Percentiles rank a stretch among this genome's conserved stretches.
Evolutionary conservation across 2,113 vertebrate genomes (phyloP).

Genomic region (Prolemur simus): DNA sequence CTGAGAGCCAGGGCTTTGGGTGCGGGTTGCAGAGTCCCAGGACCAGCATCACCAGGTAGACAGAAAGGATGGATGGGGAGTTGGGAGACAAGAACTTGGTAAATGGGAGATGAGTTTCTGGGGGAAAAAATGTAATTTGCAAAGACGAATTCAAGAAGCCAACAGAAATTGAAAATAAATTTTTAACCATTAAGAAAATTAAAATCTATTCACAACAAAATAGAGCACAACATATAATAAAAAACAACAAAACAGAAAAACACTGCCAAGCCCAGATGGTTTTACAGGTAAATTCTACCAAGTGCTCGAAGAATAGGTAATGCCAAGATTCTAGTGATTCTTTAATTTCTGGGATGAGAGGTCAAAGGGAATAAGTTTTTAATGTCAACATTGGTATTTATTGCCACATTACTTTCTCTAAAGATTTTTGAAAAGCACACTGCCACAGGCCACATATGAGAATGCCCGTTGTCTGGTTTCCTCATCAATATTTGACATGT

Average conservation of each 20-base stretch:
- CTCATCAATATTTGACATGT: neutral
- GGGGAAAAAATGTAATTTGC: neutral
- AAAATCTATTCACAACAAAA: slow-evolving; percentile 30
- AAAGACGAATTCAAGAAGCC: slow-evolving; percentile 18
- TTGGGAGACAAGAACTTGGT: neutral
- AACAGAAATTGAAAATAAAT: neutral
- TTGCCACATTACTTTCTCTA: slow-evolving; percentile 9
- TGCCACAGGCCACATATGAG: neutral
- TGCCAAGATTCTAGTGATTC: neutral
- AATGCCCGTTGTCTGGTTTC: neutral
- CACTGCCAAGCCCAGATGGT: neutral
- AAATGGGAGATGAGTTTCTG: neutral
- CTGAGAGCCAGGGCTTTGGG: neutral
- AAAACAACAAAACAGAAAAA: neutral
- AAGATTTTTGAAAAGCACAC: neutral
- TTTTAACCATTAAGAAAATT: slow-evolving; percentile 13
- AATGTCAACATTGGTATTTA: neutral
- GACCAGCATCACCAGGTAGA: neutral
- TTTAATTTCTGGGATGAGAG: neutral
- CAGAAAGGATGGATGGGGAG: neutral
- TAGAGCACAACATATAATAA: neutral
- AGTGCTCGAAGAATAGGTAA: neutral
- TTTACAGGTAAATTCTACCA: slow-evolving; percentile 19
- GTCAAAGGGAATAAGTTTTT: slow-evolving; percentile 13
- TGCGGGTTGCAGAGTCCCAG: neutral